Base-by-base conservation (phyloP, 2,113 vertebrate genomes). In the Lates calcarifer region DNA sequence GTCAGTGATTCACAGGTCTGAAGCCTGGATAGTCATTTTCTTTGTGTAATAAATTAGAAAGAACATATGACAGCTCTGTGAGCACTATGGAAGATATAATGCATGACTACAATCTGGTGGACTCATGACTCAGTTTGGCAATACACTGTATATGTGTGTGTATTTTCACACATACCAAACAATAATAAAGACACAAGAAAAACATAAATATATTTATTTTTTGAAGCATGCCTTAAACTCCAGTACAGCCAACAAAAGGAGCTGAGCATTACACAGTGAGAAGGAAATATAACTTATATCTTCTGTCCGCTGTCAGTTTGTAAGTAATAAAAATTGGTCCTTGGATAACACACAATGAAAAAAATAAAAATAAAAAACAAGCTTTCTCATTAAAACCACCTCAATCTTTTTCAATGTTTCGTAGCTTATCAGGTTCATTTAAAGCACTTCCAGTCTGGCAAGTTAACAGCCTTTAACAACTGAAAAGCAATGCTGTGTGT, bases 181-280 rank as follows among this genome's bases (percentile, higher is more conserved):
- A 62, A 57, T n/a, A 47, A 31, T 9, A 26, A 45, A 73, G 56
- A 83, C 72, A 65, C 79, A 81, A 61, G 70, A 88, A 87, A 91
- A 92, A 89, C 83, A 93, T 90, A 92, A 91, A 92, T 91, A 91
- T 82, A 87, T 92, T 90, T 92, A 89, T 89, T 92, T 74, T 83
- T 82, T 60, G 12, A 91, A 88, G 87, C 91, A 90, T 89, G 86
- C 88, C 62, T 87, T 83, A 84, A 86, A 90, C 60, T 82, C 74
- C 84, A 90, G 79, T 73, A 88, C 82, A 89, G 82, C 76, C 77
- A 88, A 84, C 49, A 78, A 61, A 82, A 80, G 22, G 58, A 88
- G 74, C 73, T 49, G 51, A 84, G 73, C 64, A 75, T 79, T 84
- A 89, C 82, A 92, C 79, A 88, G 78, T 85, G 76, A 90, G 83